Evolutionary conservation across 2,797 vertebrate genomes (phyloP), one percentile per base, ranked within the genome.

Genomic region (Graptemys geographica): DNA sequence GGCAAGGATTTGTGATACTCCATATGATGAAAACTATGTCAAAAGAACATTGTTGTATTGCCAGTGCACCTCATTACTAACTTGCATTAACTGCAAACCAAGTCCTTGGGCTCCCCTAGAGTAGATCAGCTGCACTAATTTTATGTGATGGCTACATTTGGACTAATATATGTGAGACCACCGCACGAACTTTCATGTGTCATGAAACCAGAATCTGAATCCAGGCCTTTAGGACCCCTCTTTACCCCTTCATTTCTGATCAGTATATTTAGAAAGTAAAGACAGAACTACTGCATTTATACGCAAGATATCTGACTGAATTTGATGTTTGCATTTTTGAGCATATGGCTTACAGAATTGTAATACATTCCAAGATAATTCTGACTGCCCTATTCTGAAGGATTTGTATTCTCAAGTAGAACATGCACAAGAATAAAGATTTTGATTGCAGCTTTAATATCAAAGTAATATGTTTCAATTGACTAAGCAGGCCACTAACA

Each of bases 391-490:
- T 95, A 10, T 97, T 93, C 89, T 84, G 81, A 96, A 96, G 95
- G 88, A 96, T 96, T 97, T 96, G 82, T 94, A 96, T 97, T 97
- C 95, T 93, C 96, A 87, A 97, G 94, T 95, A 97, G 94, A 97
- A 97, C 91, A 95, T 95, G 90, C 84, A 94, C 88, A 96, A 96
- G 97, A 97, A 98, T 96, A 97, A 98, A 97, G 96, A 94, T 96
- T 97, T 96, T 95, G 87, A 95, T 97, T 97, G 89, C 92, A 96
- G 97, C 89, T 97, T 98, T 97, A 97, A 97, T 97, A 98, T 98
- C 96, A 98, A 97, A 98, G 93, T 97, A 98, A 94, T 98, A 96
- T 69, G 95, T 98, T 98, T 98, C 96, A 98, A 97, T 96, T 95
- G 95, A 97, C 96, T 98, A 98, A 97, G 94, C 96, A 97, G 97